phyloP scores from a whole-genome alignment of 1,140 invertebrate species.

The Drosophila micromelanica region DNA sequence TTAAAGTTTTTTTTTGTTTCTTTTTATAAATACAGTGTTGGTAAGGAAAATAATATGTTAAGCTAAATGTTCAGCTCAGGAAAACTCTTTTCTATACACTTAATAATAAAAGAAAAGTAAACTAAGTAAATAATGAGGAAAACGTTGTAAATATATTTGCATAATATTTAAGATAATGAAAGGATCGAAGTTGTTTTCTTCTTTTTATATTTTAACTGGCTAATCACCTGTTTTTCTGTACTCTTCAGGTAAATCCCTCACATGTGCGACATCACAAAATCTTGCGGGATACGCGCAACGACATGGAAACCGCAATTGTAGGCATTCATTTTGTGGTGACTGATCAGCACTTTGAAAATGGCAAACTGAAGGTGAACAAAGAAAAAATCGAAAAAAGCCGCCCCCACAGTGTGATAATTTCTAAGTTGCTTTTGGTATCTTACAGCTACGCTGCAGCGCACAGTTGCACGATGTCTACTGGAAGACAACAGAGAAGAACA shows the following conservation, averaged over 20 bases:
- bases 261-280: conserved; percentile 80
- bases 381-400: too few species aligned
- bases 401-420: not conserved
- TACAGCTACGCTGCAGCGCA: conserved; percentile 86
- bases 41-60: too few species aligned
- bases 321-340: conserved; percentile 86
- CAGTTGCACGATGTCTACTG: conserved; percentile 87
- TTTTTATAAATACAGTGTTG: too few species aligned
- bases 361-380: conserved; percentile 85
- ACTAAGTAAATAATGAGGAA: too few species aligned
- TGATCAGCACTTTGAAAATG: conserved; percentile 85
- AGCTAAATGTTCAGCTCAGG: too few species aligned
- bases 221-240: not conserved
- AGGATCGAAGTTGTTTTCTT: not conserved
- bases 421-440: not conserved
- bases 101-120: too few species aligned
- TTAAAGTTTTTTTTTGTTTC: too few species aligned
- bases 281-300: conserved; percentile 68
- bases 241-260: conserved; percentile 71
- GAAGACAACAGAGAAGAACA: conserved; percentile 87
- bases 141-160: too few species aligned
- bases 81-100: too few species aligned
- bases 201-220: not conserved
- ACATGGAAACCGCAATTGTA: conserved; percentile 81
- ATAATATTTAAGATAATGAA: not conserved